Base-by-base conservation (phyloP, 1,140 invertebrate species). In the Lycorma delicatula region DNA sequence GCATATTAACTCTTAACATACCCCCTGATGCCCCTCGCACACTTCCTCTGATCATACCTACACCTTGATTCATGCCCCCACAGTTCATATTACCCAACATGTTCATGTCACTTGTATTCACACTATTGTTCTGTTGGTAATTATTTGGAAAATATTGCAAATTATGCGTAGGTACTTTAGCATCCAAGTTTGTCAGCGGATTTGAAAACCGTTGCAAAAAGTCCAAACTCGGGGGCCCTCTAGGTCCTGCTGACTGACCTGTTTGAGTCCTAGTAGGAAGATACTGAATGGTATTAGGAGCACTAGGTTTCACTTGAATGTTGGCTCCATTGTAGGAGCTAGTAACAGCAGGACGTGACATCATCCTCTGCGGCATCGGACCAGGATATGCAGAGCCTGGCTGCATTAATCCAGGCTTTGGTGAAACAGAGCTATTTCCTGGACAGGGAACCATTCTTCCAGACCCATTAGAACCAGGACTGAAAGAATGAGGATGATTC, bases 241-340 rank as follows among this genome's bases (percentile, higher is more conserved):
- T 77, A 7, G 82, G 78, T 50, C 78, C 77, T 62, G 77, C 72
- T 36, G 79, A 75, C 62, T 81, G 77, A 29, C 82, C 75, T 29
- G 77, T 74, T 66, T 90, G 89, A 11, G 89, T 85, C 73, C 91
- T 80, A 31, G 92, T 91, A 23, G 94, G 94, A 68, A 97, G 82
- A 78, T 98, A 98, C 75, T 97, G 94, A 67, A 98, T 97, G 12
- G 94, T 97, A 72, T 97, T 97, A 0, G 94, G 94, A 1, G 93
- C 93, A 74, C 88, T 95, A 1, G 93, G 87, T 75, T 97, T 97
- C 23, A 97, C 93, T 75, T 92, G 89, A 38, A 93, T 86, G 71
- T 89, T 93, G 1, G 89, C 85, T 38, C 87, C 86, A 69, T 87
- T 86, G 69, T 85, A 87, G 0, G 82, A 81, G 58, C 81, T 81